Conservation (phyloP, 2,797 vertebrate genomes). For the Cyprinodon diabolis region DNA sequence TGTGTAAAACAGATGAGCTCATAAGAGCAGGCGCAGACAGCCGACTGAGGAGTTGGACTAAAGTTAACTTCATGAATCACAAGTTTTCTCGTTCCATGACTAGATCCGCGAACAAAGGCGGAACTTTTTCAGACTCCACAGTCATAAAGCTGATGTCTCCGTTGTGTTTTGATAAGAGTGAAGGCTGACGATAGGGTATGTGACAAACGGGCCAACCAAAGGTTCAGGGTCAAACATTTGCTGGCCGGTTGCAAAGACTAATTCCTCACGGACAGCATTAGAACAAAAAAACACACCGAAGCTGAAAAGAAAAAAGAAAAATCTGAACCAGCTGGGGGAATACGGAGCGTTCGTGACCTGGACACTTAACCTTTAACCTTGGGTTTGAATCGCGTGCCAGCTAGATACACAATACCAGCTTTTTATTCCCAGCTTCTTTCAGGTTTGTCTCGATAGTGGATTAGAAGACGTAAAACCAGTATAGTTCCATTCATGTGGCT, state of each 20-base stretch:
- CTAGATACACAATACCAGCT: conserved; percentile 17
- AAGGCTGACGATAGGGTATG: conserved; percentile 49
- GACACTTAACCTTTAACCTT: conserved; percentile 66
- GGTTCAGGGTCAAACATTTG: conserved; percentile 61
- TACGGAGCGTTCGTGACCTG: conserved; percentile 40
- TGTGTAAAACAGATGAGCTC: conserved; percentile 67
- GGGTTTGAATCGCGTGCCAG: conserved; percentile 30
- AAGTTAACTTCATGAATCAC: conserved; percentile 68
- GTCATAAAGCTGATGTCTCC: conserved; percentile 25
- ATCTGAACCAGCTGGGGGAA: conserved; percentile 60
- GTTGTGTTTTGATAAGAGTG: conserved; percentile 38
- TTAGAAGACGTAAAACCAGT: conserved; percentile 29
- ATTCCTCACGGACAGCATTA: conserved; percentile 64
- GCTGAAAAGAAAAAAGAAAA: conserved; percentile 35
- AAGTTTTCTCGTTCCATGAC: conserved; percentile 47
- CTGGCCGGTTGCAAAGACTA: conserved; percentile 50
- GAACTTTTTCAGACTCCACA: conserved; percentile 10
- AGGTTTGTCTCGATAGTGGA: conserved; percentile 24
- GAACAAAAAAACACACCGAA: conserved; percentile 57
- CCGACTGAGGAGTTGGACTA: conserved; percentile 49
- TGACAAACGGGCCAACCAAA: conserved; percentile 35
- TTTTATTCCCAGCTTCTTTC: conserved; percentile 9
- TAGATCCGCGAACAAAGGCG: conserved; percentile 56
- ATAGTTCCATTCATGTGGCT: conserved; percentile 48
- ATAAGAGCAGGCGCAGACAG: conserved; percentile 62